Evolutionary conservation across 2,797 vertebrate genomes (phyloP), one percentile per base, ranked within the genome.

Genomic region (Anguilla marmorata): DNA sequence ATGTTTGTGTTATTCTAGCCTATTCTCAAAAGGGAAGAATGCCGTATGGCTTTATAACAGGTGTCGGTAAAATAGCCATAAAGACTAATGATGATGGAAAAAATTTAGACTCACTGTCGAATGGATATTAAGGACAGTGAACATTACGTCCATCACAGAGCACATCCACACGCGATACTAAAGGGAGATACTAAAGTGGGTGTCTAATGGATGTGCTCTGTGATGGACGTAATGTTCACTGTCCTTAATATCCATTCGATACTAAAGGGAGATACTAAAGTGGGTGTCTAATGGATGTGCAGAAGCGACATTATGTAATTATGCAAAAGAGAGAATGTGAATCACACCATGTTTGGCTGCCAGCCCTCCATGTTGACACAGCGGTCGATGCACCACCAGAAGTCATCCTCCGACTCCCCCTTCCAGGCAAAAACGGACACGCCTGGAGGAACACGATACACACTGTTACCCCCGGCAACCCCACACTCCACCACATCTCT

Each of bases 341-440:
- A 27, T 84, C 63, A 0, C 93, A 98, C 98, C 98, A 99, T 99
- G 94, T 99, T 99, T 76, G 98, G 95, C 93, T 98, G 97, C 98
- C 98, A 99, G 60, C 97, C 96, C 88, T 99, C 97, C 24, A 95
- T 94, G 90, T 96, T 98, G 90, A 98, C 96, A 90, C 98, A 98
- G 89, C 95, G 97, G 90, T 99, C 98, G 52, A 99, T 99, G 85
- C 98, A 99, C 98, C 98, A 99, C 98, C 98, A 99, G 94, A 99
- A 99, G 92, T 99, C 98, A 90, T 99, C 98, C 93, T 99, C 98
- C 0, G 98, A 98, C 91, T 99, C 98, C 33, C 98, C 98, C 89
- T 99, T 99, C 98, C 98, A 99, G 89, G 98, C 97, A 89, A 98
- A 99, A 87, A 98, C 97, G 0, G 97, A 95, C 87, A 99, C 97